Evolutionary conservation across 2,888 invertebrate genomes (phyloP), one percentile per base, ranked within the genome.

Genomic region (Phragmatobia fuliginosa): DNA sequence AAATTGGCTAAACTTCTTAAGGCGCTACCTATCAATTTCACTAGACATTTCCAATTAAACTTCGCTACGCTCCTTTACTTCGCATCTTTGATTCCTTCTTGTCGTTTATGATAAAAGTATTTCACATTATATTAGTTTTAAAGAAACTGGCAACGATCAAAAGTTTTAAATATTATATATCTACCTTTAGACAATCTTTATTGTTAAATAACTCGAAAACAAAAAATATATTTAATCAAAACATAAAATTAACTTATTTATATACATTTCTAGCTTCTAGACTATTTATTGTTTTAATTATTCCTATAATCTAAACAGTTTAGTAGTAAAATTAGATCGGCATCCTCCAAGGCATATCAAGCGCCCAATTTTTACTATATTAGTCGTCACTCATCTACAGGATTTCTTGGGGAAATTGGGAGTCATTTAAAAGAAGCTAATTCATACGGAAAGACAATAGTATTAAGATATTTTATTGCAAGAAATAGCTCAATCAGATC

Each of bases 11-110:
- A 91, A 91, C 88, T 91, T 91, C 79, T 88, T 83, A 86, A 87
- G 83, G 81, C 84, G 85, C 87, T 83, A 86, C 88, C 90, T 88
- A 91, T 90, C 90, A 90, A 90, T 91, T 90, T 91, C 88, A 88
- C 87, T 87, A 89, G 92, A 92, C 92, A 86, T 90, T 93, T 92
- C 90, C 90, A 93, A 93, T 94, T 94, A 92, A 94, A 94, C 93
- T 94, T 94, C 79, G 84, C 78, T 78, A 79, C 83, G 84, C 84
- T 80, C 80, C 56, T 25, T 86, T 86, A 80, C 86, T 75, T 72
- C 64, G 71, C 67, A 74, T 71, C 67, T 74, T 77, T 79, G 71
- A 77, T 72, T 78, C 72, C 61, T 81, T 74, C 60, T 70, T 69
- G 52, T 28, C 28, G 16, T 56, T 56, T 56, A 56, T 28, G 28